These are phyloP conservation scores for Amiota communis DNA, from an alignment of 2,888 invertebrate species.

Conservation along the genomic window DNA sequence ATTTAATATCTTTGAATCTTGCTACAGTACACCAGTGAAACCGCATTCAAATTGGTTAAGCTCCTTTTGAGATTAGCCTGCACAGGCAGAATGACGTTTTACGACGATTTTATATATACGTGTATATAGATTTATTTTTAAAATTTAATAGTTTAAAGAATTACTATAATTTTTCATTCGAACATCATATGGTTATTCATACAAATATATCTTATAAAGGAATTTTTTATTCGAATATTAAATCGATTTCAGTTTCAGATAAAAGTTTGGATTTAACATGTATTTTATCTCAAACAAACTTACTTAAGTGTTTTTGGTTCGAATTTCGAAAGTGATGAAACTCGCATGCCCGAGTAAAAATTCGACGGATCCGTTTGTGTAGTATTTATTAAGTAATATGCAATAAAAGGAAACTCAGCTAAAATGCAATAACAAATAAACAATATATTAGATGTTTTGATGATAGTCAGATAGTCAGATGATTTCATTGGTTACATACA, in stretches of 20 bases:
- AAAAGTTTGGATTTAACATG: background rate
- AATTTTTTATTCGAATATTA: background rate
- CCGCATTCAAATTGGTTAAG: no score
- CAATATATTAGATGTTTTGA: slow-evolving; percentile 20
- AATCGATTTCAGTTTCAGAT: no score
- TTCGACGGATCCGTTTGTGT: slow-evolving; percentile 88
- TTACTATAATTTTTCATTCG: no score
- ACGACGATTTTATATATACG: no score
- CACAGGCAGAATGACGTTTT: no score
- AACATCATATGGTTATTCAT: no score
- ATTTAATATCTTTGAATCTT: no score
- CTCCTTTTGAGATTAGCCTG: no score
- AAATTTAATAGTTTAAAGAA: no score
- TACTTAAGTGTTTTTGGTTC: slow-evolving; percentile 82
- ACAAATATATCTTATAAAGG: no score
- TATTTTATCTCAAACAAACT: slow-evolving; percentile 42
- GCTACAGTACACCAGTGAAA: no score
- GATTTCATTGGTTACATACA: slow-evolving; percentile 73
- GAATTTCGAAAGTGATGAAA: slow-evolving; percentile 88
- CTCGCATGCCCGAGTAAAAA: slow-evolving; percentile 88
- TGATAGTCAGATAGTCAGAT: background rate
- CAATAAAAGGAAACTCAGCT: slow-evolving; percentile 94
- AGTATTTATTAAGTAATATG: slow-evolving; percentile 92
- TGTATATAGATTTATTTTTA: no score
- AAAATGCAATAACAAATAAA: slow-evolving; percentile 42